Base-by-base conservation (phyloP, 2,113 vertebrate species). In the Leuciscus idus region DNA sequence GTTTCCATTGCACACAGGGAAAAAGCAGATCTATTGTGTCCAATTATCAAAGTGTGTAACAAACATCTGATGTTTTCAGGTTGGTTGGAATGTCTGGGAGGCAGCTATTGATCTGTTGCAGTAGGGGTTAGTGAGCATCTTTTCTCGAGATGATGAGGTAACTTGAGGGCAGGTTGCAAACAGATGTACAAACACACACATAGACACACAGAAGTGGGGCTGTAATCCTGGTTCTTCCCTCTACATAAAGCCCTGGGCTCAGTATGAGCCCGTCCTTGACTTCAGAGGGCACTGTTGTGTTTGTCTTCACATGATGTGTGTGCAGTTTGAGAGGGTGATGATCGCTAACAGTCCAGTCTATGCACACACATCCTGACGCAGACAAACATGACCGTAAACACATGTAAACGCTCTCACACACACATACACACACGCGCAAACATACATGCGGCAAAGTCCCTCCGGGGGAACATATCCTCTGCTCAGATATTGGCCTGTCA, bases 401-500 rank as follows among this genome's bases (percentile, higher is more conserved):
- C 81, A 74, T 30, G 64, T 61, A 77, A 80, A 85, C 75, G 26
- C 72, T 55, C 77, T 21, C 70, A 28, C 73, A 78, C 86, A 39
- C 57, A 64, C 48, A 68, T 73, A 28, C 85, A 64, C 36, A 28
- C 55, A 5, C 21, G 1, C 36, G 1, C 36, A 39, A 0, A 39
- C 39, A 43, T 30, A 43, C 26, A 79, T 74, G 57, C 59, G 77
- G 72, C 26, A 87, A 72, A 81, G 62, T 72, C 77, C 81, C 88
- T 86, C 79, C 43, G 83, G 82, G 92, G 92, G 92, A 92, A 92
- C 91, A 94, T 92, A 93, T 92, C 94, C 92, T 81, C 93, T 89
- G 90, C 93, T 92, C 92, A 95, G 94, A 96, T 95, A 95, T 96
- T 95, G 94, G 94, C 93, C 94, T 96, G 95, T 95, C 95, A 95